Evolutionary conservation across 2,113 vertebrate species (phyloP).

Genomic region (Kryptolebias marmoratus): DNA sequence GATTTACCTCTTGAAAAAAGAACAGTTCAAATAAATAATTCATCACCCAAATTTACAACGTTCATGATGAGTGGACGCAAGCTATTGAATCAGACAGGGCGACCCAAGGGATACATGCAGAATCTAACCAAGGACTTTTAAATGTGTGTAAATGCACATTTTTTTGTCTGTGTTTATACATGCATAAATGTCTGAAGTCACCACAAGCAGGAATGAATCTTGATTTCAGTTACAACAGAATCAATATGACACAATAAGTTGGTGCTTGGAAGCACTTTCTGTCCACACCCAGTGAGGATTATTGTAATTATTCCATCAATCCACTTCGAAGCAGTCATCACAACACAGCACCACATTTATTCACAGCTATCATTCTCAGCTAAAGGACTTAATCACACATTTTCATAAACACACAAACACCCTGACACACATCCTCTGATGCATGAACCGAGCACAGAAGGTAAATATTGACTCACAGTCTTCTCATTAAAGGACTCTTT

Average conservation of each 20-base stretch:
- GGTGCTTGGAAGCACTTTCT: constrained; percentile 32
- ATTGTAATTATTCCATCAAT: constrained; percentile 48
- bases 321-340: constrained; percentile 37
- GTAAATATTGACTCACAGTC: constrained; percentile 69
- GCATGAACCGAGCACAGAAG: constrained; percentile 30
- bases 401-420: constrained; percentile 71
- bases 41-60: too few relatives aligned
- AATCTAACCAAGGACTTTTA: too few relatives aligned
- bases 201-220: background rate
- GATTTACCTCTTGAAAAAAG: too few relatives aligned
- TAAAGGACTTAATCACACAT: constrained; percentile 57
- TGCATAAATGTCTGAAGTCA: too few relatives aligned
- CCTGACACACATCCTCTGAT: constrained; percentile 57
- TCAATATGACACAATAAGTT: constrained; percentile 2
- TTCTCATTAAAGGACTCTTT: constrained; percentile 55
- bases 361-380: constrained; percentile 43
- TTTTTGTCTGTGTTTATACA: too few relatives aligned
- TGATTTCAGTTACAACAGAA: constrained; percentile 16
- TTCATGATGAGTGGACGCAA: too few relatives aligned
- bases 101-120: too few relatives aligned
- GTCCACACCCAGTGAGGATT: constrained; percentile 17
- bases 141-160: too few relatives aligned
- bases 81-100: too few relatives aligned
- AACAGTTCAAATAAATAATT: too few relatives aligned
- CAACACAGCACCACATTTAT: constrained; percentile 35